A percentile compares a stretch with the other conserved stretches of the same genome.
phyloP scores from a whole-genome alignment of 1,140 invertebrate species.

The Trachymyrmex cornetzi region DNA sequence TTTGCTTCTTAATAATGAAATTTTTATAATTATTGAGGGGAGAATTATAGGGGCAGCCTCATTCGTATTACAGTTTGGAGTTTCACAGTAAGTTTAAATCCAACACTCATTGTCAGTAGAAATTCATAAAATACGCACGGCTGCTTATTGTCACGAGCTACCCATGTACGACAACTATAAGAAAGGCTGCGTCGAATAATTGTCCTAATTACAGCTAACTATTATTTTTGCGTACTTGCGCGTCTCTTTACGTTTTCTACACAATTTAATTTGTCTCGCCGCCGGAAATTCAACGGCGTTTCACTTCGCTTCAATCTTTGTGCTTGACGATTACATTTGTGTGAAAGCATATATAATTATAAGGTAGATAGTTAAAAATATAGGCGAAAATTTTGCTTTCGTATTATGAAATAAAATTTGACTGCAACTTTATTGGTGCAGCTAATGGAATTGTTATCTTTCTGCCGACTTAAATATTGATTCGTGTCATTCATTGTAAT shows the following conservation, averaged over 20 bases:
- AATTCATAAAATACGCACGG: conserved; percentile 24
- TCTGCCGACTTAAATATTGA: not conserved
- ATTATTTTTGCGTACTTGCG: conserved; percentile 25
- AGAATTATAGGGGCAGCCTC: not conserved
- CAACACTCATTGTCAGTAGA: not conserved
- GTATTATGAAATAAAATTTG: not conserved
- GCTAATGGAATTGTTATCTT: not conserved
- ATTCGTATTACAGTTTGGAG: not conserved
- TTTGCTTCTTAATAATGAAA: not conserved
- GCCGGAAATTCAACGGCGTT: conserved; percentile 2
- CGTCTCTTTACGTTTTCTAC: conserved; percentile 75
- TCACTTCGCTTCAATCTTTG: conserved; percentile 19
- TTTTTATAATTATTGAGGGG: not conserved
- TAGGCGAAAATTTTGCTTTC: not conserved
- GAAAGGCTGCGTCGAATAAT: conserved; percentile 27
- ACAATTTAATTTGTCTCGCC: conserved; percentile 66
- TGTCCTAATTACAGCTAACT: conserved; percentile 21
- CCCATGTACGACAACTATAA: conserved; percentile 39
- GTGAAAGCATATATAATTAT: conserved; percentile 6
- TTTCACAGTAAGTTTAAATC: not conserved
- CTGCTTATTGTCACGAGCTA: conserved; percentile 45
- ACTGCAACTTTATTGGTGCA: not conserved
- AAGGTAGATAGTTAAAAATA: not conserved
- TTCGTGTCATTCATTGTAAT: not conserved
- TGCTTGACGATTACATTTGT: not conserved